phyloP scores from a whole-genome alignment of 2,797 vertebrate genomes.

The Muscicapa comitata region DNA sequence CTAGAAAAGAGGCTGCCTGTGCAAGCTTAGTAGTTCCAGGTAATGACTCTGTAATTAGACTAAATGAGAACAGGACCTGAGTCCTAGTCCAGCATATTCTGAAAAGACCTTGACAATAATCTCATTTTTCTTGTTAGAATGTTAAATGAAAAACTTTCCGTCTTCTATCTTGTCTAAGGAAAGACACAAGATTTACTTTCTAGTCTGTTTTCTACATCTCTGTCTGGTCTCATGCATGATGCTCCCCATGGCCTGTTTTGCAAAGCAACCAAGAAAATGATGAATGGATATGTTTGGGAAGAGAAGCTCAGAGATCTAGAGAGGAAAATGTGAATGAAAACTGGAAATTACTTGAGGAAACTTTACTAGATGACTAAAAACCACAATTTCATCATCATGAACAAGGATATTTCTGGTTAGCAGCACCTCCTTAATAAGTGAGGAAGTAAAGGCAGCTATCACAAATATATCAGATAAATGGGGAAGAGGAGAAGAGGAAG shows the following conservation, averaged over 20 bases:
- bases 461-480: not conserved
- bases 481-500: not conserved
- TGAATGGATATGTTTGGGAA: not conserved
- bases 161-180: not conserved
- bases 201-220: not conserved
- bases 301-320: not conserved
- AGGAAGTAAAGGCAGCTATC: conserved; percentile 1
- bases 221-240: not conserved
- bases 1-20: not conserved
- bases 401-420: not conserved
- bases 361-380: not conserved
- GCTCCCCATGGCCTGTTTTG: not conserved
- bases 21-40: not conserved
- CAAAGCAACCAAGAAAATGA: not conserved
- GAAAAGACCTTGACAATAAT: not conserved
- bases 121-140: not conserved
- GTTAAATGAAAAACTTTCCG: not conserved
- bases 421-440: not conserved
- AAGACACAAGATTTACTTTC: not conserved
- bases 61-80: not conserved
- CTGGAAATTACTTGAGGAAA: not conserved
- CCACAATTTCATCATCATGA: not conserved
- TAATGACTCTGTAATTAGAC: not conserved
- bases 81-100: not conserved
- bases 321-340: not conserved